Evolutionary conservation across 2,888 invertebrate genomes (phyloP), one percentile per base, ranked within the genome.

Genomic region (Hedya salicella): DNA sequence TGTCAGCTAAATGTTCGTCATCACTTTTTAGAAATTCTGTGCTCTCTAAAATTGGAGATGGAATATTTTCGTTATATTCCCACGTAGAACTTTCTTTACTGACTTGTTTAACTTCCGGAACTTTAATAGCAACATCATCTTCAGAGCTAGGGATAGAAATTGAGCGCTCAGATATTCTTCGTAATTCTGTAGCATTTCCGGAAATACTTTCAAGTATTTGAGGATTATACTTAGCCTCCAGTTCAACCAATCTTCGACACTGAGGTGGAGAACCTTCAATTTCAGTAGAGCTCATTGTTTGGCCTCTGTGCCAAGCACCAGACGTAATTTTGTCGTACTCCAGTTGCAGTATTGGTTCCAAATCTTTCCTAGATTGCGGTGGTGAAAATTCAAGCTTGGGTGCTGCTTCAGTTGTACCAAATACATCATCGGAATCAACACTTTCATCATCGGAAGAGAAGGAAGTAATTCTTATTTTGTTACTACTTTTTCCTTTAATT

Each of bases 371-470:
- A 42, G 95, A 95, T 77, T 96, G 95, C 2, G 95, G 95, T 1
- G 95, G 95, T 13, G 95, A 95, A 81, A 95, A 95, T 78, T 96
- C 95, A 40, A 95, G 88, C 74, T 95, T 94, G 8, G 95, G 95
- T 65, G 95, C 95, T 14, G 95, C 95, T 85, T 96, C 95, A 0
- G 95, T 95, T 25, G 95, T 95, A 30, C 95, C 95, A 78, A 96
- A 96, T 0, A 96, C 95, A 81, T 96, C 95, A 82, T 96, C 95
- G 0, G 95, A 95, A 85, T 96, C 95, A 13, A 96, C 90, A 70
- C 95, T 95, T 86, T 96, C 95, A 75, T 96, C 95, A 72, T 96
- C 95, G 0, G 95, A 95, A 59, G 95, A 95, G 75, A 96, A 96
- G 0, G 95, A 95, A 2, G 95, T 96, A 36, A 96, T 96, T 68